These are phyloP conservation scores for Amazona guildingii DNA, from an alignment of 2,113 vertebrate species.

Conservation along the genomic window DNA sequence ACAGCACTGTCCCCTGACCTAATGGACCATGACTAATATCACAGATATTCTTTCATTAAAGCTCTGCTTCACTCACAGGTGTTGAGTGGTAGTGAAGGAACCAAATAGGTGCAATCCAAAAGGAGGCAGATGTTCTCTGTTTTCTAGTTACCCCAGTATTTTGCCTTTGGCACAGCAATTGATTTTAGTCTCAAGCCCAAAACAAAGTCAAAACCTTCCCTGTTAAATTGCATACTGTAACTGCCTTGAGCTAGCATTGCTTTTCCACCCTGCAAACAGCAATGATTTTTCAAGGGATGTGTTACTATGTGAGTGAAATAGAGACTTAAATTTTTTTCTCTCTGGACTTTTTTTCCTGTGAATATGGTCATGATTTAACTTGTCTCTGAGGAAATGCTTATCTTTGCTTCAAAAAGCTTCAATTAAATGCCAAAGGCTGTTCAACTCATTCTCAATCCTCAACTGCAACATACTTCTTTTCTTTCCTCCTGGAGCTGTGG, in stretches of 20 bases:
- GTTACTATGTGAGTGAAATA: background rate
- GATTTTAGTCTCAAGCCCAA: background rate
- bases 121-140: background rate
- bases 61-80: background rate
- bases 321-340: background rate
- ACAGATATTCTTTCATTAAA: background rate
- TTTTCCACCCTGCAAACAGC: background rate
- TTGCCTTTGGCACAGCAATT: background rate
- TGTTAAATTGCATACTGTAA: background rate
- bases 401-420: background rate
- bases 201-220: background rate
- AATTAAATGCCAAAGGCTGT: background rate
- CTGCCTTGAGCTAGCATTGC: background rate
- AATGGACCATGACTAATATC: background rate
- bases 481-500: background rate
- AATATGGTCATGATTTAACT: background rate
- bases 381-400: background rate
- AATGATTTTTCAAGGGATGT: background rate
- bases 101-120: background rate
- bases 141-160: background rate
- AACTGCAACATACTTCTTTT: background rate
- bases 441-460: background rate
- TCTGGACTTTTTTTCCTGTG: background rate
- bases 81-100: background rate
- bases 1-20: background rate